phyloP scores from a whole-genome alignment of 2,797 vertebrate species.

The Gadopsis bispinosus region DNA sequence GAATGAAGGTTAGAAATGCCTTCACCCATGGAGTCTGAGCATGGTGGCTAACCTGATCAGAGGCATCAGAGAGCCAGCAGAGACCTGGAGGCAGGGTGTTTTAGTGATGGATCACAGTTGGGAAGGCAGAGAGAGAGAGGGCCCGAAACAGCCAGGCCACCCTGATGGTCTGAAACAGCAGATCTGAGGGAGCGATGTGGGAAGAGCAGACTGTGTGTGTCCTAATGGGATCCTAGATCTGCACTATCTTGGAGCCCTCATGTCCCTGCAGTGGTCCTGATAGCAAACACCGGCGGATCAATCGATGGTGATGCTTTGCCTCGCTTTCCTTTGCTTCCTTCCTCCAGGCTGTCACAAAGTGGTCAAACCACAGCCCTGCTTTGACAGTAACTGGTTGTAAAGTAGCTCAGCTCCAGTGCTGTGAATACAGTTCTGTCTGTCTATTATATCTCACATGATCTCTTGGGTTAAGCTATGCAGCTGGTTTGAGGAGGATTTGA shows the following conservation, averaged over 20 bases:
- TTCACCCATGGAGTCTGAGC: constrained; percentile 28
- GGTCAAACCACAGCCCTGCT: constrained; percentile 28
- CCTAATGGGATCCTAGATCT: constrained; percentile 60
- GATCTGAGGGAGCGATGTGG: constrained; percentile 57
- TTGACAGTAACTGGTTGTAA: constrained; percentile 29
- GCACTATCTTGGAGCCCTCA: constrained; percentile 53
- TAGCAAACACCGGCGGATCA: constrained; percentile 52
- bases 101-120: constrained; percentile 61
- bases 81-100: constrained; percentile 50
- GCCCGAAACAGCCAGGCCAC: constrained; percentile 33
- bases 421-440: neutral
- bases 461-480: neutral
- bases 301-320: constrained; percentile 31
- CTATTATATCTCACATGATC: constrained; percentile 6
- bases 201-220: constrained; percentile 32
- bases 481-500: neutral
- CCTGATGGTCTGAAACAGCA: constrained; percentile 62
- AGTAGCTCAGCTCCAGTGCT: constrained; percentile 12
- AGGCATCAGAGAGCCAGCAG: constrained; percentile 44
- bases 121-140: constrained; percentile 17
- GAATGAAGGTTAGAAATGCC: constrained; percentile 41
- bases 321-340: constrained; percentile 31
- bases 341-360: constrained; percentile 43
- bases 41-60: constrained; percentile 56
- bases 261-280: constrained; percentile 61